Percentiles rank a stretch among this genome's conserved stretches.
These are phyloP conservation scores for Dyspetes luteomarginatus DNA, from an alignment of 2,888 invertebrate species.

Conservation along the genomic window DNA sequence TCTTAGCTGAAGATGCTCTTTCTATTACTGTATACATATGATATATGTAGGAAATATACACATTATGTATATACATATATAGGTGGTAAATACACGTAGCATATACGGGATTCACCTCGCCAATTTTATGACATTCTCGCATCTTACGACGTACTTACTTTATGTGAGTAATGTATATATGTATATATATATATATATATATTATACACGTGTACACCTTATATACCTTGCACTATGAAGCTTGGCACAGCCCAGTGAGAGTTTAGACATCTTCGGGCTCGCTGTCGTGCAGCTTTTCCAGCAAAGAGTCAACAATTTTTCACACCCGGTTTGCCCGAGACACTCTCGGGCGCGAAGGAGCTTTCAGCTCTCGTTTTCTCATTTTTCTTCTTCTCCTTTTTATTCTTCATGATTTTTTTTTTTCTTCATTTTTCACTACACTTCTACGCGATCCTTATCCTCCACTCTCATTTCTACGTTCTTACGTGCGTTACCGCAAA, in stretches of 20 bases:
- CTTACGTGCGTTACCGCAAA: slow-evolving; percentile 21
- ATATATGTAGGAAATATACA: background rate
- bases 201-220: background rate
- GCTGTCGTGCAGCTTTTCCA: slow-evolving; percentile 18
- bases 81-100: background rate
- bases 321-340: slow-evolving; percentile 21
- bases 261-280: slow-evolving; percentile 6
- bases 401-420: background rate
- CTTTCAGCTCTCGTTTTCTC: slow-evolving; percentile 12
- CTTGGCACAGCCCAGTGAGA: background rate
- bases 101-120: background rate
- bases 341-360: slow-evolving; percentile 7
- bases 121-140: slow-evolving; percentile 37
- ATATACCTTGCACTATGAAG: background rate
- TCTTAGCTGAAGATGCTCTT: background rate
- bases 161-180: background rate
- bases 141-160: slow-evolving; percentile 6
- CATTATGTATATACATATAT: background rate
- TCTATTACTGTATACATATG: background rate
- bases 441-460: background rate
- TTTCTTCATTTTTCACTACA: background rate
- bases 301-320: slow-evolving; percentile 55
- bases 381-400: background rate
- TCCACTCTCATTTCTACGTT: slow-evolving; percentile 15
- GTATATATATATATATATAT: background rate